phyloP scores from a whole-genome alignment of 1,140 invertebrate species.

The Zophobas atratus region DNA sequence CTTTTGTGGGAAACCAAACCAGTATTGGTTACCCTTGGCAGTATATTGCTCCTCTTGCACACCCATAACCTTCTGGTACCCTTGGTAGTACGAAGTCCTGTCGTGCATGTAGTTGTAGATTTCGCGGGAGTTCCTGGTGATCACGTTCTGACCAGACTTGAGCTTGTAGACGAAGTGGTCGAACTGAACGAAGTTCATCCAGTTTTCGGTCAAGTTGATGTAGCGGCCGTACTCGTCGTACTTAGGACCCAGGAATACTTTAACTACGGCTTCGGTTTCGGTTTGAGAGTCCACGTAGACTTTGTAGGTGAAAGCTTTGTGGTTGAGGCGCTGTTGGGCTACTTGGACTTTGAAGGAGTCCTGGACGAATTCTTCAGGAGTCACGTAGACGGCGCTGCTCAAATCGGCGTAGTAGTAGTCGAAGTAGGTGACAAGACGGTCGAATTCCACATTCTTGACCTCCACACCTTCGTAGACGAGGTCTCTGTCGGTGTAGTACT shows the following conservation, averaged over 20 bases:
- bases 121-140: slow-evolving; percentile 77
- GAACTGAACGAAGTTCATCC: slow-evolving; percentile 76
- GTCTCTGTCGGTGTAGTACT: slow-evolving; percentile 74
- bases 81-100: slow-evolving; percentile 73
- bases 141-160: slow-evolving; percentile 75
- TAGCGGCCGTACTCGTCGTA: slow-evolving; percentile 72
- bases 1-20: slow-evolving; percentile 71
- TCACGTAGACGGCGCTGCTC: slow-evolving; percentile 73
- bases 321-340: slow-evolving; percentile 70
- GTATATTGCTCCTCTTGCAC: slow-evolving; percentile 68
- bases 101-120: slow-evolving; percentile 77
- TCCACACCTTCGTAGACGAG: slow-evolving; percentile 74
- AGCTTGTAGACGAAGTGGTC: slow-evolving; percentile 79
- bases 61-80: slow-evolving; percentile 73
- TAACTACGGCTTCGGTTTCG: slow-evolving; percentile 71
- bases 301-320: slow-evolving; percentile 77
- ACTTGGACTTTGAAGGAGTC: slow-evolving; percentile 63
- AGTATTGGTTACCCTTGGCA: slow-evolving; percentile 69
- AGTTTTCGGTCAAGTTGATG: slow-evolving; percentile 71
- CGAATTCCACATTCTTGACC: slow-evolving; percentile 75
- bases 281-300: slow-evolving; percentile 73
- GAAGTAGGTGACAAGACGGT: slow-evolving; percentile 77
- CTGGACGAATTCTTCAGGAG: slow-evolving; percentile 40
- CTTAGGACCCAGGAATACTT: slow-evolving; percentile 80
- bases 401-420: slow-evolving; percentile 79